phyloP scores from a whole-genome alignment of 2,797 vertebrate genomes.

The Gymnoscopelus microlampas region DNA sequence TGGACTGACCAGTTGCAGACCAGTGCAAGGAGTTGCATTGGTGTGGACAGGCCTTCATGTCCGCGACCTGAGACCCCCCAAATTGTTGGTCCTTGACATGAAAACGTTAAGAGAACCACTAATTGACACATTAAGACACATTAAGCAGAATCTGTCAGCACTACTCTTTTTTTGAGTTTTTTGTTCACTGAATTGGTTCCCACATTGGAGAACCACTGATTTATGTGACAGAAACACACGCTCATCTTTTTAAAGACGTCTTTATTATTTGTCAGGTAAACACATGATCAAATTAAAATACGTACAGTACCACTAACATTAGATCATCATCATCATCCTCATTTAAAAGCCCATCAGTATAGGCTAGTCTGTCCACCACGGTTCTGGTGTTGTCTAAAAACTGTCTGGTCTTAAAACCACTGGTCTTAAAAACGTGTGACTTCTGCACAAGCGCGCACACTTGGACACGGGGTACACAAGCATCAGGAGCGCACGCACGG shows the following conservation, averaged over 20 bases:
- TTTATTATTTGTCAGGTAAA: slow-evolving; percentile 58
- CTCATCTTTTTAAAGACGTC: not conserved
- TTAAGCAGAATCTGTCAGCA: no score
- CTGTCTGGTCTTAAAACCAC: not conserved
- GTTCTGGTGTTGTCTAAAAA: not conserved
- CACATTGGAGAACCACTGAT: not conserved
- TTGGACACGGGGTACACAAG: slow-evolving; percentile 26
- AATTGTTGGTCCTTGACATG: no score
- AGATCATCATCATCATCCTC: slow-evolving; percentile 14
- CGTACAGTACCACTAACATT: slow-evolving; percentile 18
- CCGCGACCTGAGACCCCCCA: no score
- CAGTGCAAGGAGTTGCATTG: no score
- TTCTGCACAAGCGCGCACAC: slow-evolving; percentile 32
- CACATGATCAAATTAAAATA: slow-evolving; percentile 5
- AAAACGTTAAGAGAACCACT: no score
- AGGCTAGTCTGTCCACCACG: not conserved
- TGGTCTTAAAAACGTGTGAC: slow-evolving; percentile 32
- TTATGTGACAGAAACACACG: not conserved
- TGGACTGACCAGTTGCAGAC: no score
- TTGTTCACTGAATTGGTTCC: no score
- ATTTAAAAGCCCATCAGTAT: slow-evolving; percentile 26
- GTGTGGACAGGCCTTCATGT: no score
- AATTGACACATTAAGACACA: no score
- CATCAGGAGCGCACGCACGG: slow-evolving; percentile 31
- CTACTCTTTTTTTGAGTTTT: no score